These are phyloP conservation scores for Caenorhabditis macrosperma DNA, from an alignment of 2,888 invertebrate genomes.

Conservation along the genomic window DNA sequence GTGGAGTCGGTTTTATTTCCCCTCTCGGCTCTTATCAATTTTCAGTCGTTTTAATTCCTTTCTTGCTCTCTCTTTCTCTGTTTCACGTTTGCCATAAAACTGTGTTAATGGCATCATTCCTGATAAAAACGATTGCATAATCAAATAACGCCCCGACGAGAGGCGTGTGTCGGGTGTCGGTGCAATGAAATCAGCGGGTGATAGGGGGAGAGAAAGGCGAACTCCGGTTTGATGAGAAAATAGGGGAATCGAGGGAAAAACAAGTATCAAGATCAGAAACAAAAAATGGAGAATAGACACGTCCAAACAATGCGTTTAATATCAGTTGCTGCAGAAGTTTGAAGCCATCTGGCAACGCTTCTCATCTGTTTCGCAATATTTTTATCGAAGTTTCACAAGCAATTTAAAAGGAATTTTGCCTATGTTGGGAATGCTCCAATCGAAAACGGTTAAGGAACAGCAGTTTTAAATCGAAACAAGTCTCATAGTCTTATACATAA, in stretches of 20 bases:
- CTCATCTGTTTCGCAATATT: no score
- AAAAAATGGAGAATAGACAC: not conserved
- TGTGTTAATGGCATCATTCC: constrained; percentile 44
- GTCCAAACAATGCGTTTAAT: no score
- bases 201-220: not conserved
- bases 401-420: no score
- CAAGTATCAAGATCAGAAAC: no score
- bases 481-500: no score
- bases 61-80: constrained; percentile 40
- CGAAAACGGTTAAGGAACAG: no score
- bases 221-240: not conserved
- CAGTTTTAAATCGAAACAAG: no score
- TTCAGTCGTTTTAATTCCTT: constrained; percentile 12
- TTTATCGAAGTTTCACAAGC: no score
- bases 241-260: not conserved
- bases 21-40: constrained; percentile 33
- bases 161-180: not conserved
- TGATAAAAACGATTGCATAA: constrained; percentile 44
- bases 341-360: no score
- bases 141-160: not conserved
- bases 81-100: constrained; percentile 22
- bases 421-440: no score
- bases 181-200: not conserved
- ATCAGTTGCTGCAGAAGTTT: no score
- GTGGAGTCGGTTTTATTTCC: constrained; percentile 37